Evolutionary conservation across 35 echinoderm and acorn worm species (phyloP), one percentile per base, ranked within the genome.

Genomic region (Heliocidaris tuberculata): DNA sequence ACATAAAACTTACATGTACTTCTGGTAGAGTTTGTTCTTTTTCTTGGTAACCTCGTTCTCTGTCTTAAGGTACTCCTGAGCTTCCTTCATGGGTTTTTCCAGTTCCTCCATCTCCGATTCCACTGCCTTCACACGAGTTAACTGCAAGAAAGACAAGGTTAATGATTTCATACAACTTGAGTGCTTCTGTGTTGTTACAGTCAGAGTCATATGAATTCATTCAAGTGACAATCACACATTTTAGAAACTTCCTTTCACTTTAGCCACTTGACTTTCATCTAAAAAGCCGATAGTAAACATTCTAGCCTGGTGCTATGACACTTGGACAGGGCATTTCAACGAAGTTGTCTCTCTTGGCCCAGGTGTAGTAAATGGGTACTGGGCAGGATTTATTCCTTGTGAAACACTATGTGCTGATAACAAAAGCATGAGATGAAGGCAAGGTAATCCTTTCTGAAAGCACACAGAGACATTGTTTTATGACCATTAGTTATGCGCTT

Each of bases 91-190:
- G 0, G 98, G 95, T 50, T 95, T 95, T 60, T 97, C 96, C 9
- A 99, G 94, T 86, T 97, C 94, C 48, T 96, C 95, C 95, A 97
- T 99, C 95, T 99, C 98, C 7, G 96, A 94, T 86, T 99, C 98
- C 10, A 97, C 96, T 0, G 96, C 98, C 94, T 99, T 99, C 70
- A 99, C 98, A 70, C 98, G 94, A 89, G 95, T 97, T 93, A 99
- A 94, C 98, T 99, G 86, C 11, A 90, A 27, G 7, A n/a, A 89
- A 24, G 4, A 56, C 16, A 94, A 54, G 92, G 31, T 71, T 29
- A 85, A 29, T 19, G n/a, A 85, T 19, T 85, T 24, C 21, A 47
- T 35, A 11, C 30, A 85, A 29, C 35, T 42, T 42, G 1, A 42
- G 35, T 42, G 35, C 35, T 42, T 42, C 35, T 42, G 35, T 42